A percentile compares a stretch with the other conserved stretches of the same genome.
Conservation (phyloP, 2,113 vertebrate genomes). For the Etheostoma spectabile region DNA sequence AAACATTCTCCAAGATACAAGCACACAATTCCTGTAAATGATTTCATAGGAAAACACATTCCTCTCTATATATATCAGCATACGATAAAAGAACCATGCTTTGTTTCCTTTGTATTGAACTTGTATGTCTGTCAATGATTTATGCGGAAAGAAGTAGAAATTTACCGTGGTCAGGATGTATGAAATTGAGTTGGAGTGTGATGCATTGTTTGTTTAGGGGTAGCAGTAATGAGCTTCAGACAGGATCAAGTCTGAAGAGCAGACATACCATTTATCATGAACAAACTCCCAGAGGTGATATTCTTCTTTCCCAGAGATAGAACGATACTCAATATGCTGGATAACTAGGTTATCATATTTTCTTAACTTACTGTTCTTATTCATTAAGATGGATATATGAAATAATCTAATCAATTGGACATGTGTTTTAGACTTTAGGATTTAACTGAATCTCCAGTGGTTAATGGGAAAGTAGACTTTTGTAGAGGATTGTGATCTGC, state of each 20-base stretch:
- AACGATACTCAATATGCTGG: slow-evolving; percentile 50
- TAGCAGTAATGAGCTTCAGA: slow-evolving; percentile 78
- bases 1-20: not conserved
- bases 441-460: not conserved
- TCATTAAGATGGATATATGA: slow-evolving; percentile 42
- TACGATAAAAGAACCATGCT: slow-evolving; percentile 21
- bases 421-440: slow-evolving; percentile 20
- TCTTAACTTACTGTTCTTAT: slow-evolving; percentile 43
- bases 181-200: slow-evolving; percentile 81
- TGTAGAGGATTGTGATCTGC: not conserved
- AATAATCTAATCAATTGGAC: slow-evolving; percentile 28
- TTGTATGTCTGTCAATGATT: slow-evolving; percentile 72
- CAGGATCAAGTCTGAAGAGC: slow-evolving; percentile 69
- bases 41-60: slow-evolving; percentile 22
- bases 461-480: slow-evolving; percentile 13
- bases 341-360: slow-evolving; percentile 71
- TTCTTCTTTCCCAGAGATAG: slow-evolving; percentile 63
- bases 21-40: not conserved
- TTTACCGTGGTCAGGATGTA: slow-evolving; percentile 79
- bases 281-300: slow-evolving; percentile 71
- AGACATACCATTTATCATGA: slow-evolving; percentile 73
- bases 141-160: slow-evolving; percentile 69
- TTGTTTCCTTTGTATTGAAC: slow-evolving; percentile 51
- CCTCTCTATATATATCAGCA: not conserved
- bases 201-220: slow-evolving; percentile 81